phyloP scores from a whole-genome alignment of 2,113 vertebrate genomes.

The Podiceps cristatus region DNA sequence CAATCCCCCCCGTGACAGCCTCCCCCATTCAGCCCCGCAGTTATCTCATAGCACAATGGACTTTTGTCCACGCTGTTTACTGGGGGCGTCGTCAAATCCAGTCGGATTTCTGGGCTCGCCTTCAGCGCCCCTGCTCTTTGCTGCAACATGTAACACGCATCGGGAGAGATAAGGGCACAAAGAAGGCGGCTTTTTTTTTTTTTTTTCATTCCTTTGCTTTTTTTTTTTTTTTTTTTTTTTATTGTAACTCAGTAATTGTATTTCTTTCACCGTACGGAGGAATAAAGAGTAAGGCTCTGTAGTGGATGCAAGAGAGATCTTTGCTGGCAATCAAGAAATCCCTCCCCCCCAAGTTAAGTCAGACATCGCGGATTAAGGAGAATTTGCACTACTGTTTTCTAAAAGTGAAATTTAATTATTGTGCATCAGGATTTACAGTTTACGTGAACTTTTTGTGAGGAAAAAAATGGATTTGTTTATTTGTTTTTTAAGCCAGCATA shows the following conservation, averaged over 20 bases:
- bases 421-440: background rate
- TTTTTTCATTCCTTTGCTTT: background rate
- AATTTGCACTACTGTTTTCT: conserved; percentile 10
- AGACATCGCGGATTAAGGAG: background rate
- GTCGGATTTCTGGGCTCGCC: conserved; percentile 77
- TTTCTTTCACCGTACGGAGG: conserved; percentile 56
- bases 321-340: background rate
- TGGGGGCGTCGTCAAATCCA: conserved; percentile 78
- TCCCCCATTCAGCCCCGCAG: conserved; percentile 80
- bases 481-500: background rate
- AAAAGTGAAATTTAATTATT: conserved; percentile 23
- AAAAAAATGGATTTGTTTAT: background rate
- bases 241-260: no score
- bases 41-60: conserved; percentile 84
- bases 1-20: conserved; percentile 85
- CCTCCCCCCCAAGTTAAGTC: background rate
- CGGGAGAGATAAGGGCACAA: conserved; percentile 71
- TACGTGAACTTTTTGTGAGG: background rate
- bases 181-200: conserved; percentile 11
- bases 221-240: background rate
- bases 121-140: conserved; percentile 71
- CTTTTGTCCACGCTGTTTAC: conserved; percentile 83
- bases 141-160: conserved; percentile 59
- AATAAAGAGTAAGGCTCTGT: conserved; percentile 53
- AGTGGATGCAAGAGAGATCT: conserved; percentile 20